Base-by-base conservation (phyloP, 2,888 invertebrate species). In the Drosophila paucipuncta region DNA sequence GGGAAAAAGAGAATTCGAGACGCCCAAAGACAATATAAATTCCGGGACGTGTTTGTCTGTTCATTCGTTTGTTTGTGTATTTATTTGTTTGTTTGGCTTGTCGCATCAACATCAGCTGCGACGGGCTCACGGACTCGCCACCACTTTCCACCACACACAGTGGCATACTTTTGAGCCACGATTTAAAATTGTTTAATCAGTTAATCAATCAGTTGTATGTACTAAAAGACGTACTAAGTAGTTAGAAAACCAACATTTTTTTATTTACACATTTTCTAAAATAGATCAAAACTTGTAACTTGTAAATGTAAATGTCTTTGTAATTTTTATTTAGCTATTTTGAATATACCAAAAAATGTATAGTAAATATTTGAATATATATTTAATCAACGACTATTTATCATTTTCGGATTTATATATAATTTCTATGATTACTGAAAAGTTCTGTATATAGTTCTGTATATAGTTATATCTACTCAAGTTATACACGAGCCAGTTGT, bases 1-100 rank as follows among this genome's bases (percentile, higher is more conserved):
- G 25, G 22, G 30, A 25, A n/a, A 65, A 49, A 28, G 13, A 11
- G 43, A 22, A 53, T 13, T 11, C 4, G 31, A 31, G 33, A 30
- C 30, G 50, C 13, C 33, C 18, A 58, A 47, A 68, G 33, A 72
- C 62, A 68, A 78, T 57, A 37, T 49, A 49, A 68, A 55, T 52
- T 53, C 55, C 47, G 30, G 37, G 41, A 66, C 63, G 69, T 62
- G 57, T 64, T 37, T 53, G 69, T 73, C 79, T 71, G 65, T 55
- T 69, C 54, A 59, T 37, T 55, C 16, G 30, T n/a, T 69, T 62
- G 62, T 60, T 37, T 59, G 66, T 74, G 74, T 74, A 66, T 59
- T 61, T 50, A 5, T 30, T 43, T 59, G 50, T 28, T 76, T 73
- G 68, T 53, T 72, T 59, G 73, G 65, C 57, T 66, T 64, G 62